Percentiles rank a stretch among this genome's conserved stretches.
Conservation (phyloP, 2,888 invertebrate species). For the Toxonevra muliebris region DNA sequence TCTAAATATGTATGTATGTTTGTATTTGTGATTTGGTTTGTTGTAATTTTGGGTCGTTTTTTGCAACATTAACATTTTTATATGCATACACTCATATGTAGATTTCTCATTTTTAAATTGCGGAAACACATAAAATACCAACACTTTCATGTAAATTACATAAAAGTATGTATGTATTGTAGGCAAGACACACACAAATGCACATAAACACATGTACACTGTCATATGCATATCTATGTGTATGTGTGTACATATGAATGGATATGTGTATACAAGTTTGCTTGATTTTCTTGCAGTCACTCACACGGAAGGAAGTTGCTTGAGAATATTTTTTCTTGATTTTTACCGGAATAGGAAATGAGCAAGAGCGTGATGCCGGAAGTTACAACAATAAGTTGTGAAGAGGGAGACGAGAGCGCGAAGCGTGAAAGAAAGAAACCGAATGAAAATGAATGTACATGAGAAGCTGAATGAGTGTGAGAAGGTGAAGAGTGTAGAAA, state of each 20-base stretch:
- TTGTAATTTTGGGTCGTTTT: not conserved
- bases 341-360: conserved; percentile 27
- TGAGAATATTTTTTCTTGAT: not conserved
- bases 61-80: too few species aligned
- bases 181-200: not conserved
- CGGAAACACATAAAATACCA: too few species aligned
- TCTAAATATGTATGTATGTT: not conserved
- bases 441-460: too few species aligned
- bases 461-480: too few species aligned
- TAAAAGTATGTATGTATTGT: not conserved
- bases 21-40: not conserved
- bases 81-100: too few species aligned
- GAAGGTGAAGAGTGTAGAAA: too few species aligned
- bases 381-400: conserved; percentile 22
- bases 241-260: not conserved
- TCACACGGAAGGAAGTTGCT: conserved; percentile 2
- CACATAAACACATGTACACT: not conserved
- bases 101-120: too few species aligned
- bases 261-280: conserved; percentile 7
- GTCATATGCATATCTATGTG: not conserved
- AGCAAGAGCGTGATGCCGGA: conserved; percentile 33
- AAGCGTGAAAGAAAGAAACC: too few species aligned
- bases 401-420: too few species aligned
- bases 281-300: conserved; percentile 1
- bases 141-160: not conserved